Evolutionary conservation across 2,113 vertebrate species (phyloP).

Genomic region (Hystrix brachyura): DNA sequence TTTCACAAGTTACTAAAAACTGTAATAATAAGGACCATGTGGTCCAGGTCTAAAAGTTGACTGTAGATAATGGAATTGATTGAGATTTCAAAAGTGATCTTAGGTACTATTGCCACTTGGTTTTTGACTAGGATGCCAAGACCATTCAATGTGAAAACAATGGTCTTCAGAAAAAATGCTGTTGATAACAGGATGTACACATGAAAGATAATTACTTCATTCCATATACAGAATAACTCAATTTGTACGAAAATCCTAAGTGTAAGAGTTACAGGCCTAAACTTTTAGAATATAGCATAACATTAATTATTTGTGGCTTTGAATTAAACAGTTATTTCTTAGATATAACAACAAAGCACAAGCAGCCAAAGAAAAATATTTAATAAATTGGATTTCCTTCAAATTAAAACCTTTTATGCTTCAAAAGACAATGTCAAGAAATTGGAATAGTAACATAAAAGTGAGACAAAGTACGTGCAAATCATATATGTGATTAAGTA

Average conservation of each 20-base stretch:
- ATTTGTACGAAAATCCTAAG: neutral
- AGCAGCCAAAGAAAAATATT: neutral
- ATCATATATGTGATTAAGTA: neutral
- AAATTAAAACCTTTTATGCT: slow-evolving; percentile 28
- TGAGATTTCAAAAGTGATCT: neutral
- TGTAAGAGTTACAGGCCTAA: neutral
- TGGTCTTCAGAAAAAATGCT: neutral
- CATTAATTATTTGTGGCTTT: neutral
- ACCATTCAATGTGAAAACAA: neutral
- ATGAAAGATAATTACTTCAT: neutral
- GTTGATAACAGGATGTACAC: neutral
- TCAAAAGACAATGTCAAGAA: neutral
- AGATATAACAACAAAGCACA: neutral
- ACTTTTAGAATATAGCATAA: neutral
- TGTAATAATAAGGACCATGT: neutral
- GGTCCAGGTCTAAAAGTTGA: neutral
- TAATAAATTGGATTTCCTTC: neutral
- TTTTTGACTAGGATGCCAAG: neutral
- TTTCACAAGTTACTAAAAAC: neutral
- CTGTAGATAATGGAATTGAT: neutral
- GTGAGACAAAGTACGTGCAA: neutral
- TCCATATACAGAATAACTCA: neutral
- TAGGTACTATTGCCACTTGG: neutral
- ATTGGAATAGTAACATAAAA: neutral
- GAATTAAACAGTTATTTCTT: neutral